A percentile compares a stretch with the other conserved stretches of the same genome.
Conservation (phyloP, 64 coral and sea anemone genomes). For the Montipora cactus region DNA sequence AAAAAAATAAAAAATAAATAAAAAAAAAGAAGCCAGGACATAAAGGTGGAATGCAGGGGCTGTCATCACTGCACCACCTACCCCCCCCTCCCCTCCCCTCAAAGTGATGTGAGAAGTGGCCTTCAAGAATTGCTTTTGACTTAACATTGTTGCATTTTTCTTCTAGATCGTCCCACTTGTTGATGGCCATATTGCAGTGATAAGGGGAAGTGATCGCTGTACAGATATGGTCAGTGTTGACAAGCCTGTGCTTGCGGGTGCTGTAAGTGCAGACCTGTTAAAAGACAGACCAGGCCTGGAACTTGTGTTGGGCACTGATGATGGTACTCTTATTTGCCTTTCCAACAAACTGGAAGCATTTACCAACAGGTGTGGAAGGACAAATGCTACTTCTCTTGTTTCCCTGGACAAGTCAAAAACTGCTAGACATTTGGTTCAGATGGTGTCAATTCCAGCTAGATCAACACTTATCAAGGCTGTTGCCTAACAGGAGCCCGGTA, state of each 20-base stretch:
- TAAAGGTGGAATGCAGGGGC: too few relatives aligned
- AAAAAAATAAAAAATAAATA: too few relatives aligned
- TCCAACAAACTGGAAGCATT: slow-evolving; percentile 17
- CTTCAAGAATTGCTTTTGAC: not conserved
- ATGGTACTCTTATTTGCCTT: slow-evolving; percentile 58
- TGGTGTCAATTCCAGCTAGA: too few relatives aligned
- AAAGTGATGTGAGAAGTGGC: too few relatives aligned
- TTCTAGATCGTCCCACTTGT: slow-evolving; percentile 63
- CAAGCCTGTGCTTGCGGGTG: slow-evolving; percentile 14
- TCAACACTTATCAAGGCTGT: too few relatives aligned
- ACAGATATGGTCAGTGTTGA: slow-evolving; percentile 64
- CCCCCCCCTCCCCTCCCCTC: too few relatives aligned
- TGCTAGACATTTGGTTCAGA: too few relatives aligned
- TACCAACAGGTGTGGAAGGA: not conserved
- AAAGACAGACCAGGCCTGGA: slow-evolving; percentile 55
- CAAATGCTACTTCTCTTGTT: too few relatives aligned
- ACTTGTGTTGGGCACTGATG: slow-evolving; percentile 52
- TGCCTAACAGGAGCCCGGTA: too few relatives aligned
- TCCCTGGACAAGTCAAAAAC: too few relatives aligned
- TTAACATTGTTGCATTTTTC: not conserved
- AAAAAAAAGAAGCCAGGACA: too few relatives aligned
- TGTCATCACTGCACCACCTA: too few relatives aligned
- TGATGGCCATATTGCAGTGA: slow-evolving; percentile 65
- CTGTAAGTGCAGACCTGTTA: slow-evolving; percentile 54
- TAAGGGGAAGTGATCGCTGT: slow-evolving; percentile 67